Percentiles rank a stretch among this genome's conserved stretches.
phyloP scores from a whole-genome alignment of 2,888 invertebrate species.

The Ornithoptera alexandrae region DNA sequence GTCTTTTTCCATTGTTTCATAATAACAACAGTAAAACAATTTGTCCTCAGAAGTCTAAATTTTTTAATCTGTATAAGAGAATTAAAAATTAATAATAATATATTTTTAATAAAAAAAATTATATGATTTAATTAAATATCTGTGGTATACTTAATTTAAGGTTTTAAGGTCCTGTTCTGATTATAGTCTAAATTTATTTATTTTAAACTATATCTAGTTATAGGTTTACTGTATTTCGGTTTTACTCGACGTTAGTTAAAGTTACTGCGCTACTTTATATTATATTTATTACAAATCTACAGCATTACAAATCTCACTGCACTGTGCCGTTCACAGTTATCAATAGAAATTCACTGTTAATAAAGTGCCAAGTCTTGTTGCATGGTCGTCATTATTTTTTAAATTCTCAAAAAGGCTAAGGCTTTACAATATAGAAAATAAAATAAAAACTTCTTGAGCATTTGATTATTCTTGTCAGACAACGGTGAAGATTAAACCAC shows the following conservation, averaged over 20 bases:
- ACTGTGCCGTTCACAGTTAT: slow-evolving; percentile 49
- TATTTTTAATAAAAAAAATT: background rate
- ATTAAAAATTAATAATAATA: slow-evolving; percentile 9
- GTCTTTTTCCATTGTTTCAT: background rate
- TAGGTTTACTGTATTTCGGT: background rate
- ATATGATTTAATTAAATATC: background rate
- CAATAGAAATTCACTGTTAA: slow-evolving; percentile 34
- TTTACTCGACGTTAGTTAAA: slow-evolving; percentile 15
- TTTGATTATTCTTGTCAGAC: slow-evolving; percentile 32
- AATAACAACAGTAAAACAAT: slow-evolving; percentile 7
- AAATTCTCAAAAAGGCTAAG: slow-evolving; percentile 37
- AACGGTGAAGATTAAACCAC: slow-evolving; percentile 37
- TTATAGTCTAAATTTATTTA: slow-evolving; percentile 1
- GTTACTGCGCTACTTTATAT: slow-evolving; percentile 14
- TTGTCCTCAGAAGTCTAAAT: slow-evolving; percentile 8
- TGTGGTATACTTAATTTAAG: background rate
- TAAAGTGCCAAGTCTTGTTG: slow-evolving; percentile 48
- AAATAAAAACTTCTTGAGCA: slow-evolving; percentile 50
- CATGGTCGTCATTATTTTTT: slow-evolving; percentile 41
- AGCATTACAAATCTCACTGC: slow-evolving; percentile 61
- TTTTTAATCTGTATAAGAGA: slow-evolving; percentile 6
- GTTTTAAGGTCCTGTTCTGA: background rate
- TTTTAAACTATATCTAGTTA: slow-evolving; percentile 10
- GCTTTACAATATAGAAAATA: slow-evolving; percentile 34
- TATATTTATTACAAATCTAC: slow-evolving; percentile 34